A percentile compares a stretch with the other conserved stretches of the same genome.
phyloP scores from a whole-genome alignment of 2,888 invertebrate species.

The Leuctra nigra region DNA sequence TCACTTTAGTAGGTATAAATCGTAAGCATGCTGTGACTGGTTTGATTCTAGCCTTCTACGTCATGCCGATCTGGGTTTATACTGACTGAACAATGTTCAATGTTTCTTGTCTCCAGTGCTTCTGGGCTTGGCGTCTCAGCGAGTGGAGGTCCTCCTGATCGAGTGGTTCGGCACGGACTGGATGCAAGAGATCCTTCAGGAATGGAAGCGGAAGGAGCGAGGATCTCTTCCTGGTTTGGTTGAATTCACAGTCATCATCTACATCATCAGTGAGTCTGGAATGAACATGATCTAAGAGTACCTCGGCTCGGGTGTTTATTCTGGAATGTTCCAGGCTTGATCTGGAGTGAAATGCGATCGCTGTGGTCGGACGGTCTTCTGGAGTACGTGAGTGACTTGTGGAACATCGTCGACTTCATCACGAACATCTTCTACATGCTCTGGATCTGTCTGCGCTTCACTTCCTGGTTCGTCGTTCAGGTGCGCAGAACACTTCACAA shows the following conservation, averaged over 20 bases:
- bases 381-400: constrained; percentile 91
- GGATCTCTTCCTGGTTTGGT: constrained; percentile 74
- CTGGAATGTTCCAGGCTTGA: constrained; percentile 79
- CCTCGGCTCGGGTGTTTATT: too few relatives aligned
- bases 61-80: too few relatives aligned
- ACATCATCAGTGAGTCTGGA: constrained; percentile 77
- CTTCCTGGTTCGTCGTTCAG: constrained; percentile 84
- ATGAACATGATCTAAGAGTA: too few relatives aligned
- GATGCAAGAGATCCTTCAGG: constrained; percentile 64
- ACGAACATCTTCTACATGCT: constrained; percentile 94
- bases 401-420: constrained; percentile 98
- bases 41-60: too few relatives aligned
- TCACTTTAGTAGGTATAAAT: too few relatives aligned
- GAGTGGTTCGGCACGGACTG: constrained; percentile 73
- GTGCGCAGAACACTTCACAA: too few relatives aligned
- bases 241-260: constrained; percentile 76
- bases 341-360: constrained; percentile 89
- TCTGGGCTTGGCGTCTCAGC: constrained; percentile 88
- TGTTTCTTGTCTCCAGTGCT: too few relatives aligned
- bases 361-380: constrained; percentile 85
- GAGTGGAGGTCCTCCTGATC: constrained; percentile 74
- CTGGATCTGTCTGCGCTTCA: constrained; percentile 81
- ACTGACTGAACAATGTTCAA: too few relatives aligned
- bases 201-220: constrained; percentile 72
- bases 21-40: too few relatives aligned